Evolutionary conservation across 2,113 vertebrate genomes (phyloP).

Genomic region (Eulemur macaco): DNA sequence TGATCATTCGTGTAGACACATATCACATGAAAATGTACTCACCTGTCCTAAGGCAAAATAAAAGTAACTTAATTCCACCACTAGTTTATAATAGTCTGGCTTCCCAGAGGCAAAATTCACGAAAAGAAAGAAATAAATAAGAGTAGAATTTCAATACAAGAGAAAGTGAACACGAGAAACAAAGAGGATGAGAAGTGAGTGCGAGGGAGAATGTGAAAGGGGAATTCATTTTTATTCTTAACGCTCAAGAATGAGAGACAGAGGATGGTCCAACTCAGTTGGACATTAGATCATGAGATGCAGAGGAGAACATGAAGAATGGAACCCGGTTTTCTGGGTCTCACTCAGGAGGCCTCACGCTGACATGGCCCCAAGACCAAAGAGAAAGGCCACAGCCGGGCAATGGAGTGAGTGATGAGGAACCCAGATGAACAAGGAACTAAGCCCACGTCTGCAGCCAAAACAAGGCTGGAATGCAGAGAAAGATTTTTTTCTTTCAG

Average conservation of each 20-base stretch:
- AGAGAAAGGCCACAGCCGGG: not conserved
- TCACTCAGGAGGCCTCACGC: not conserved
- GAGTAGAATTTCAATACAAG: not conserved
- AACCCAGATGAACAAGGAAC: not conserved
- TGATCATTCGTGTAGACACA: not conserved
- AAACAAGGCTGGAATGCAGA: not conserved
- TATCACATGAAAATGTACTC: not conserved
- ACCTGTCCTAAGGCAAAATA: not conserved
- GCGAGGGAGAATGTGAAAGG: not conserved
- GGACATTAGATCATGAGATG: not conserved
- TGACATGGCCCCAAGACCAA: not conserved
- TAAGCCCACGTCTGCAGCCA: not conserved
- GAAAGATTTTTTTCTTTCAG: not conserved
- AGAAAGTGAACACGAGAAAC: not conserved
- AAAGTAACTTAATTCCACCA: not conserved
- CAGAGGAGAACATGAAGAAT: no score
- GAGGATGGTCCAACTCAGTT: not conserved
- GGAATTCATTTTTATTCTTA: not conserved
- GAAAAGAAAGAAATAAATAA: not conserved
- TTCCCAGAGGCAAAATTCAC: not conserved
- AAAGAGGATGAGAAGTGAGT: not conserved
- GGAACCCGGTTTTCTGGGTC: no score
- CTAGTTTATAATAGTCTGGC: not conserved
- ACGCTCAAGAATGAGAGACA: not conserved
- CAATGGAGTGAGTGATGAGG: not conserved